A percentile compares a stretch with the other conserved stretches of the same genome.
These are phyloP conservation scores for Cynopterus sphinx DNA, from an alignment of 2,797 vertebrate species.

Conservation along the genomic window DNA sequence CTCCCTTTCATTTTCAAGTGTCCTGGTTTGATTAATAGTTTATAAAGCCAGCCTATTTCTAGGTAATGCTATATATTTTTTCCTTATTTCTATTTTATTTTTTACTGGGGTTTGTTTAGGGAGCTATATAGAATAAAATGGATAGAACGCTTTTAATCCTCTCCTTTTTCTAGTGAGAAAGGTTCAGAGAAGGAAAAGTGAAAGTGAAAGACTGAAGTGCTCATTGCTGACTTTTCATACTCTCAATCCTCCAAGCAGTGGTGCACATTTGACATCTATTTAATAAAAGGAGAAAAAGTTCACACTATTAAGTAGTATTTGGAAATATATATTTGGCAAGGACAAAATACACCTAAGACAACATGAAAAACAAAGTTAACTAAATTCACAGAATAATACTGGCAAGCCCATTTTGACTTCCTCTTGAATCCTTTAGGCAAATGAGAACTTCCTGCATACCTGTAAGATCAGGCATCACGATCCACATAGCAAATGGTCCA, in stretches of 20 bases:
- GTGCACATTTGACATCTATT: neutral
- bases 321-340: neutral
- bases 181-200: neutral
- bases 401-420: neutral
- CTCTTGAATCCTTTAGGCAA: neutral
- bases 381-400: neutral
- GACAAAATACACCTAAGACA: neutral
- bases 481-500: neutral
- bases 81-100: neutral
- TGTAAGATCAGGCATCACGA: neutral
- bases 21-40: neutral
- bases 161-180: neutral
- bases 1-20: neutral
- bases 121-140: neutral
- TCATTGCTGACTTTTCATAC: neutral
- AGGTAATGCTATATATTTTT: neutral
- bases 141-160: neutral
- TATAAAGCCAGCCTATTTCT: neutral
- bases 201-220: neutral
- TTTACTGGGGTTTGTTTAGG: neutral
- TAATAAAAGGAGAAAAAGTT: neutral
- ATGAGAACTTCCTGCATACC: neutral
- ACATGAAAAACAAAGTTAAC: neutral
- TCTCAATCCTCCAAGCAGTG: neutral
- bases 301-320: neutral